Evolutionary conservation across 2,113 vertebrate species (phyloP).

Genomic region (Passer domesticus): DNA sequence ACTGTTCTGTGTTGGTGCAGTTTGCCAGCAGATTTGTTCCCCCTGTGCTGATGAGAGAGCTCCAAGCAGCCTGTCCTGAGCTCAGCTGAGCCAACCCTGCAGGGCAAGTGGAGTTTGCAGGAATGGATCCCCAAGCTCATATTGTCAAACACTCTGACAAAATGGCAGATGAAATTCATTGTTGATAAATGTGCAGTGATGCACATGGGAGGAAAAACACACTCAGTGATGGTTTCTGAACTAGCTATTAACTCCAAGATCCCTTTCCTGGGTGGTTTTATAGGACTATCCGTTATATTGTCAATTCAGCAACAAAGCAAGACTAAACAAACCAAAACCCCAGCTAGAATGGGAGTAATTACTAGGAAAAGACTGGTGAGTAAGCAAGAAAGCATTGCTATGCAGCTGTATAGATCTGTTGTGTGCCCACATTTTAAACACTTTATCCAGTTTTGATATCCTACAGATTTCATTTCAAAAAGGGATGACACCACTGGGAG

Average conservation of each 20-base stretch:
- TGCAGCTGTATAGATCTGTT: neutral
- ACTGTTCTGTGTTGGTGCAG: neutral
- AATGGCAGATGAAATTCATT: slow-evolving; percentile 11
- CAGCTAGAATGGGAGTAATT: slow-evolving; percentile 1
- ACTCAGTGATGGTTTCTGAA: neutral
- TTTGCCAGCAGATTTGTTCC: neutral
- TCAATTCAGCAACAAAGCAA: slow-evolving; percentile 33
- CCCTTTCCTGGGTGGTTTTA: slow-evolving; percentile 46
- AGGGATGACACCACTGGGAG: neutral
- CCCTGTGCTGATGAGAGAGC: neutral
- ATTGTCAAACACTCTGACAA: neutral
- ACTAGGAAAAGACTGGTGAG: neutral
- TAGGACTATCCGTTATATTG: slow-evolving; percentile 48
- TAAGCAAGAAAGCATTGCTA: neutral
- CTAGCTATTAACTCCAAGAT: slow-evolving; percentile 44
- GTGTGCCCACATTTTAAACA: neutral
- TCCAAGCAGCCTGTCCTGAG: neutral
- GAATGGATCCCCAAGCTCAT: neutral
- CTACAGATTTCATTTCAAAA: neutral
- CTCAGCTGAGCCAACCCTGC: neutral
- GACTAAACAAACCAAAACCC: neutral
- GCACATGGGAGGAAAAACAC: slow-evolving; percentile 44
- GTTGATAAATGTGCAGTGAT: slow-evolving; percentile 46
- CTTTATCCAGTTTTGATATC: neutral
- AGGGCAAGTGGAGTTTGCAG: neutral